Evolutionary conservation across 2,113 vertebrate genomes (phyloP).

Genomic region (Xiphophorus maculatus): DNA sequence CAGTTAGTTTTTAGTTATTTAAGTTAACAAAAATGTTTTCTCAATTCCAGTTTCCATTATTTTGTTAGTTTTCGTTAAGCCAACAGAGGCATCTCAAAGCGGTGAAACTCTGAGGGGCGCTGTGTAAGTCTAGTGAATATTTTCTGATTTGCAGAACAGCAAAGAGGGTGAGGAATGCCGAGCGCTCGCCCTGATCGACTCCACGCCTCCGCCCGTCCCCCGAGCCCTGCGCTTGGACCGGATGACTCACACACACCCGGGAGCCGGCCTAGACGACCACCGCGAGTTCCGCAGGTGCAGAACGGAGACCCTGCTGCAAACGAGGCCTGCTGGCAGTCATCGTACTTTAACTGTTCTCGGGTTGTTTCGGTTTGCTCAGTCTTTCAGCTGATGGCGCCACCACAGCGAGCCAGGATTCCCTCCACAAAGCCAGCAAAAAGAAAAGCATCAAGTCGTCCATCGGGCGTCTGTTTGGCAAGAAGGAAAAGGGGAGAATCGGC

Average conservation of each 20-base stretch:
- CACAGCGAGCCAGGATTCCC: constrained; percentile 87
- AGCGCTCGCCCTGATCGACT: constrained; percentile 86
- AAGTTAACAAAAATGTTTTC: too few species aligned
- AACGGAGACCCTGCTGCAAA: neutral
- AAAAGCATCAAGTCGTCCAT: constrained; percentile 97
- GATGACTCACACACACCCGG: constrained; percentile 91
- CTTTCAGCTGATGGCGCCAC: constrained; percentile 81
- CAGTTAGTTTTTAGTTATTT: too few species aligned
- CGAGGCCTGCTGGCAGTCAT: too few species aligned
- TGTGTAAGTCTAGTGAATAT: neutral
- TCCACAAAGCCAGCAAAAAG: constrained; percentile 94
- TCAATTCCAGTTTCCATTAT: too few species aligned
- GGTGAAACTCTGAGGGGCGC: neutral
- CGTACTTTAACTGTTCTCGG: neutral
- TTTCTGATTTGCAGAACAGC: constrained; percentile 80
- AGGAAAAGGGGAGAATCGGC: constrained; percentile 90
- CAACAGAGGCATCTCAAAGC: neutral
- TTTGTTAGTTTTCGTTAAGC: too few species aligned
- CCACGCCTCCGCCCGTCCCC: constrained; percentile 85
- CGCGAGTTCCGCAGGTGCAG: constrained; percentile 86
- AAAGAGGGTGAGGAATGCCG: constrained; percentile 87
- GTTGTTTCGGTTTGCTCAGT: constrained; percentile 50
- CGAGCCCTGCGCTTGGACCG: constrained; percentile 88
- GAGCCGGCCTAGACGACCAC: constrained; percentile 87
- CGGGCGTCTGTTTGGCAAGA: constrained; percentile 92